A percentile compares a stretch with the other conserved stretches of the same genome.
Evolutionary conservation across 2,888 invertebrate species (phyloP).

Genomic region (Deilephila porcellus): DNA sequence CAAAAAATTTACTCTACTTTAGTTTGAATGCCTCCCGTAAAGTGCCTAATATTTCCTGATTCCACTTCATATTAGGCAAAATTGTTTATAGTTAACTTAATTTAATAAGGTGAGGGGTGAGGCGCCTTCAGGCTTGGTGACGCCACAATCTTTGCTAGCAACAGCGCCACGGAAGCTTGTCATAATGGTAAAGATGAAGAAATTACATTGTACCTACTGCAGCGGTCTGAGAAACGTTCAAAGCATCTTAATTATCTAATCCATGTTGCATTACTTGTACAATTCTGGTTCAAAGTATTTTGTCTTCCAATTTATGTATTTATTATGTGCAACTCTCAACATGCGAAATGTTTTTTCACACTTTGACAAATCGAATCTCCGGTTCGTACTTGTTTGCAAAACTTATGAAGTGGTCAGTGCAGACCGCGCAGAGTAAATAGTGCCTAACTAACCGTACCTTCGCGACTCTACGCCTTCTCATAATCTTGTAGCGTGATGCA

Average conservation of each 20-base stretch:
- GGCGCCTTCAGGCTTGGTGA: no score
- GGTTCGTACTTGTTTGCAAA: constrained; percentile 63
- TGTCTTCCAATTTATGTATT: background rate
- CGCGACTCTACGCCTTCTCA: constrained; percentile 46
- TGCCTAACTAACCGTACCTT: constrained; percentile 70
- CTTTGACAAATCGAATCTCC: constrained; percentile 28
- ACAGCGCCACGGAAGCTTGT: no score
- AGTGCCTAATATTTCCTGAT: constrained; percentile 39
- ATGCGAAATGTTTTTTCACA: background rate
- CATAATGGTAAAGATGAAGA: no score
- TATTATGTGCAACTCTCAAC: background rate
- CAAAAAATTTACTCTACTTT: background rate
- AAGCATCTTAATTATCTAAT: no score
- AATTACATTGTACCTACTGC: no score
- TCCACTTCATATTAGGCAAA: background rate
- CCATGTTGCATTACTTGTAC: no score
- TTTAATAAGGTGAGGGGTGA: no score
- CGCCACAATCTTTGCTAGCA: no score
- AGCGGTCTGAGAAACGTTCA: no score
- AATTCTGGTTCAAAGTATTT: background rate
- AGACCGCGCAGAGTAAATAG: constrained; percentile 61
- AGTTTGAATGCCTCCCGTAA: background rate
- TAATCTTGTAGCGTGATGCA: constrained; percentile 18
- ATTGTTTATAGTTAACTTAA: no score
- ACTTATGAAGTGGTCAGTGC: constrained; percentile 70